Percentiles rank a stretch among this genome's conserved stretches.
phyloP scores from a whole-genome alignment of 2,888 invertebrate species.

The Aromia moschata region DNA sequence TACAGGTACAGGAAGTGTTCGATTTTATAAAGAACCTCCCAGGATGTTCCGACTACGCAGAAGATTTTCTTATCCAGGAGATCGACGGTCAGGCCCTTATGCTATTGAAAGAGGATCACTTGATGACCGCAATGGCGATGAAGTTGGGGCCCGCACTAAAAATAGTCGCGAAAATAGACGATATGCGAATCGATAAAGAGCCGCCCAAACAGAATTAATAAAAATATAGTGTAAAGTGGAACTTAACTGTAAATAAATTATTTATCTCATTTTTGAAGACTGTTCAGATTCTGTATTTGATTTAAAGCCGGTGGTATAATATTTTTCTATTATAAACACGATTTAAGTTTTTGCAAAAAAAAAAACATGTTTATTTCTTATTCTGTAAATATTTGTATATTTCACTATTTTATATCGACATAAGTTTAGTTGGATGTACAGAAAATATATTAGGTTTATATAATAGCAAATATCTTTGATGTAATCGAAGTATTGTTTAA shows the following conservation, averaged over 20 bases:
- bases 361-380: slow-evolving; percentile 13
- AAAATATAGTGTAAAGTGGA: slow-evolving; percentile 22
- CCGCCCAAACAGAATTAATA: slow-evolving; percentile 56
- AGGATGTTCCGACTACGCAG: slow-evolving; percentile 91
- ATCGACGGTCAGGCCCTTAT: slow-evolving; percentile 96
- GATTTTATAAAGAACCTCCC: slow-evolving; percentile 87
- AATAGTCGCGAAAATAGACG: slow-evolving; percentile 91
- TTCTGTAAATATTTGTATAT: slow-evolving; percentile 42
- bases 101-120: slow-evolving; percentile 91
- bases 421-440: slow-evolving; percentile 36
- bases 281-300: slow-evolving; percentile 31
- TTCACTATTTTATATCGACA: slow-evolving; percentile 33
- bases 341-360: slow-evolving; percentile 18
- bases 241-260: slow-evolving; percentile 32
- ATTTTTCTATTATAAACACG: slow-evolving; percentile 15
- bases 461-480: slow-evolving; percentile 44
- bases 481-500: slow-evolving; percentile 36
- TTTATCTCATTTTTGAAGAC: slow-evolving; percentile 34
- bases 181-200: slow-evolving; percentile 75
- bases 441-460: slow-evolving; percentile 37
- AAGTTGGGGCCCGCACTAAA: slow-evolving; percentile 96
- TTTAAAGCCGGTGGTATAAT: slow-evolving; percentile 28
- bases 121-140: slow-evolving; percentile 94
- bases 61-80: slow-evolving; percentile 94
- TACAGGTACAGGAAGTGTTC: slow-evolving; percentile 84